Evolutionary conservation across 1,140 invertebrate species (phyloP).

Genomic region (Neodiprion lecontei): DNA sequence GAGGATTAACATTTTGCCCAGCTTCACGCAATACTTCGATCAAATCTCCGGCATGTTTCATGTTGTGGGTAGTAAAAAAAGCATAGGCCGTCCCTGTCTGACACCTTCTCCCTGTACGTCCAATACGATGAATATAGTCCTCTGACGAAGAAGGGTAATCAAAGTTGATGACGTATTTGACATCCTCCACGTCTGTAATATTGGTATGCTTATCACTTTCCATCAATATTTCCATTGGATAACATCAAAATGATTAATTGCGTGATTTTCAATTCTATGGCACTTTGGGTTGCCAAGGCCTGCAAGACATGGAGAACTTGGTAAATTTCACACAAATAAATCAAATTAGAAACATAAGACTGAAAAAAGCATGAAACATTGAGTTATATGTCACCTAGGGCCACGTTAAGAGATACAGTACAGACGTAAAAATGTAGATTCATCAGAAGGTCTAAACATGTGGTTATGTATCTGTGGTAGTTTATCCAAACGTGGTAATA

Average conservation of each 20-base stretch:
- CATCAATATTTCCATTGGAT: background rate
- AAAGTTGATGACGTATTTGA: conserved; percentile 87
- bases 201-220: conserved; percentile 15
- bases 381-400: too few relatives aligned
- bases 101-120: conserved; percentile 76
- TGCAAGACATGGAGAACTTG: background rate
- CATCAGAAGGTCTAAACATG: too few relatives aligned
- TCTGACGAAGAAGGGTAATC: conserved; percentile 85
- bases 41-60: conserved; percentile 73
- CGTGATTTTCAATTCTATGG: background rate
- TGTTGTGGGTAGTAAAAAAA: conserved; percentile 79
- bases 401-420: too few relatives aligned
- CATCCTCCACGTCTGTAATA: conserved; percentile 80
- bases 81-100: conserved; percentile 82
- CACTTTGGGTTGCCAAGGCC: background rate
- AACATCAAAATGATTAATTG: background rate
- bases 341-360: too few relatives aligned
- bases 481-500: background rate
- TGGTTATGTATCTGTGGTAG: too few relatives aligned
- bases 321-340: too few relatives aligned
- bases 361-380: too few relatives aligned
- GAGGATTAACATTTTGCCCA: conserved; percentile 72
- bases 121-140: conserved; percentile 87
- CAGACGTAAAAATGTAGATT: too few relatives aligned
- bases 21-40: conserved; percentile 75